These are phyloP conservation scores for Tineola bisselliella DNA, from an alignment of 2,888 invertebrate species.

Conservation along the genomic window DNA sequence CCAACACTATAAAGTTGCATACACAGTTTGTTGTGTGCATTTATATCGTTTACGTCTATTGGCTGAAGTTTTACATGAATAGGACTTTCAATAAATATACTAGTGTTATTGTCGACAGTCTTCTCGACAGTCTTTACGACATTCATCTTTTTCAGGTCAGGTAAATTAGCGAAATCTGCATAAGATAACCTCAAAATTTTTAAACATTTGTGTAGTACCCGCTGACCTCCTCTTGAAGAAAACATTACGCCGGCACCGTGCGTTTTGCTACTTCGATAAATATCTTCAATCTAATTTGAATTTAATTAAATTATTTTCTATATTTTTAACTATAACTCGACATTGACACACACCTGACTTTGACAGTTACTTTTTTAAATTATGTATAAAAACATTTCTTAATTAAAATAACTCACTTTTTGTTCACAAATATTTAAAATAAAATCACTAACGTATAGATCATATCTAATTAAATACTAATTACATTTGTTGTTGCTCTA, in stretches of 20 bases:
- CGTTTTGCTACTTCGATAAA: not conserved
- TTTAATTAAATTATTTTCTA: conserved; percentile 29
- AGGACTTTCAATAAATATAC: conserved; percentile 60
- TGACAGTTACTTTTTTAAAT: conserved; percentile 37
- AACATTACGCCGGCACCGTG: conserved; percentile 36
- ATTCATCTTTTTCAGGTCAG: conserved; percentile 54
- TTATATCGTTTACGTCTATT: conserved; percentile 53
- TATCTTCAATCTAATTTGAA: not conserved
- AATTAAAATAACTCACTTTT: no score
- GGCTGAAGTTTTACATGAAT: conserved; percentile 60
- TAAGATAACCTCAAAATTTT: conserved; percentile 64
- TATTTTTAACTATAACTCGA: no score
- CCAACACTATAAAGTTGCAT: conserved; percentile 59
- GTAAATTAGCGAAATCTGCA: conserved; percentile 48
- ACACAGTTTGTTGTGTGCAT: conserved; percentile 52
- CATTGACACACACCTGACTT: conserved; percentile 32
- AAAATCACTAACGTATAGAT: no score
- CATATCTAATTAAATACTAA: no score
- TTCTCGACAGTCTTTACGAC: conserved; percentile 59
- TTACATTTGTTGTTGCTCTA: no score
- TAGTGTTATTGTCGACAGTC: conserved; percentile 53
- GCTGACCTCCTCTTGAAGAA: conserved; percentile 34
- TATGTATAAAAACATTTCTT: no score
- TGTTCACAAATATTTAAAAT: no score
- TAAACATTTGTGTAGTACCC: conserved; percentile 54